Evolutionary conservation across 2,797 vertebrate genomes (phyloP).

Genomic region (Glossophaga mutica): DNA sequence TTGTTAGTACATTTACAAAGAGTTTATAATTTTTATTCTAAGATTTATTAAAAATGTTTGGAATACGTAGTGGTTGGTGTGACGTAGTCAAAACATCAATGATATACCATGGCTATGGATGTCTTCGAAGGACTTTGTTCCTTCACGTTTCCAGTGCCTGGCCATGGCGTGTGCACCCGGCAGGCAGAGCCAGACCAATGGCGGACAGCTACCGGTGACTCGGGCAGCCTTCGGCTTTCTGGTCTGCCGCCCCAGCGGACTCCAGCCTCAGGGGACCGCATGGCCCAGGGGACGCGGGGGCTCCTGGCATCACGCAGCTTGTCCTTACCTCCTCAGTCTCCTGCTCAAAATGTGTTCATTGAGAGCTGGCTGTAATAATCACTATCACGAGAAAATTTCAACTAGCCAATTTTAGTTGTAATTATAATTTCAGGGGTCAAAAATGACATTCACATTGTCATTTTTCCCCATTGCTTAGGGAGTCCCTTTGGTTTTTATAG

Average conservation of each 20-base stretch:
- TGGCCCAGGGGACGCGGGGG: neutral
- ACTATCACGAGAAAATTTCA: neutral
- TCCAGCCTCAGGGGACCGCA: neutral
- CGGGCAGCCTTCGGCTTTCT: neutral
- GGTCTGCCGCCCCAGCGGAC: neutral
- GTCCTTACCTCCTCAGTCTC: neutral
- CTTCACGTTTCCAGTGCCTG: neutral
- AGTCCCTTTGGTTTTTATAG: neutral
- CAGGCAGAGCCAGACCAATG: accelerated
- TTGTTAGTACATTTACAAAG: neutral
- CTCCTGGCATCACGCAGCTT: neutral
- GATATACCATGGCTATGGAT: neutral
- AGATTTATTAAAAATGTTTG: neutral
- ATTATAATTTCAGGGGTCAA: neutral
- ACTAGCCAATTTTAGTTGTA: neutral
- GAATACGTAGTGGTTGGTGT: neutral
- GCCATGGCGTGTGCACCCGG: neutral
- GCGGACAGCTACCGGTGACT: too few relatives aligned
- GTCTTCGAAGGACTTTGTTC: neutral
- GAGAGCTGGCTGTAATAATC: neutral
- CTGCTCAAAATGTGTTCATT: neutral
- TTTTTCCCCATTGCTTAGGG: neutral
- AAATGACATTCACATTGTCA: neutral
- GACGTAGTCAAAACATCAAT: neutral
- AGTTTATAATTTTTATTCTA: neutral